phyloP scores from a whole-genome alignment of 2,113 vertebrate species.

The Mustela nigripes region DNA sequence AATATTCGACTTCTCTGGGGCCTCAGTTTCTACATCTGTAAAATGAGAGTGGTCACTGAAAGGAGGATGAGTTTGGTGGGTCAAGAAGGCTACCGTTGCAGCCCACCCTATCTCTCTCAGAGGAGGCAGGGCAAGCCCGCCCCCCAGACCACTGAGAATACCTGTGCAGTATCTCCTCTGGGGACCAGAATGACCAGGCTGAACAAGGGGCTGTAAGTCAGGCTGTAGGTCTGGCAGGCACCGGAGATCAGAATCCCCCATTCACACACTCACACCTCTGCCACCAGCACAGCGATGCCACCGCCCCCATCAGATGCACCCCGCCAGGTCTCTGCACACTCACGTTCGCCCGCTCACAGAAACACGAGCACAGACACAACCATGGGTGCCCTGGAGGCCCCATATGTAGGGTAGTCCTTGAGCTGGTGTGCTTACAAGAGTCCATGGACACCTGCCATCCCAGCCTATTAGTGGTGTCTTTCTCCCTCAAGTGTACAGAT shows the following conservation, averaged over 20 bases:
- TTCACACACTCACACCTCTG: background rate
- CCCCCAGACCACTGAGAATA: background rate
- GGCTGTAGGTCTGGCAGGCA: background rate
- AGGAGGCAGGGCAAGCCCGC: background rate
- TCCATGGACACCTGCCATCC: background rate
- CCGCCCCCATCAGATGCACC: too few relatives aligned
- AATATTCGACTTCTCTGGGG: background rate
- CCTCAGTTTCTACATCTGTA: background rate
- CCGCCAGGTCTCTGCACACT: accelerated
- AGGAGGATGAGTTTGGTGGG: background rate
- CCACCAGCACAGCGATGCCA: background rate
- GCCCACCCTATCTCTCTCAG: background rate
- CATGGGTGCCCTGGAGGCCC: background rate
- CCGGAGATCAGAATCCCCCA: background rate
- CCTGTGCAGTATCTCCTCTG: background rate
- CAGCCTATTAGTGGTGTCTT: accelerated
- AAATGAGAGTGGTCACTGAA: background rate
- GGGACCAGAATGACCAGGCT: background rate
- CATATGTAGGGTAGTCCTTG: accelerated
- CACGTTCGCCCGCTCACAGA: background rate
- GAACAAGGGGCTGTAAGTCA: background rate
- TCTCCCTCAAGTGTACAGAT: background rate
- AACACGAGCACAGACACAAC: background rate
- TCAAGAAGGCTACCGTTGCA: background rate
- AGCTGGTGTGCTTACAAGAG: background rate